A percentile compares a stretch with the other conserved stretches of the same genome.
These are phyloP conservation scores for Erannis defoliaria DNA, from an alignment of 2,888 invertebrate genomes.

Conservation along the genomic window DNA sequence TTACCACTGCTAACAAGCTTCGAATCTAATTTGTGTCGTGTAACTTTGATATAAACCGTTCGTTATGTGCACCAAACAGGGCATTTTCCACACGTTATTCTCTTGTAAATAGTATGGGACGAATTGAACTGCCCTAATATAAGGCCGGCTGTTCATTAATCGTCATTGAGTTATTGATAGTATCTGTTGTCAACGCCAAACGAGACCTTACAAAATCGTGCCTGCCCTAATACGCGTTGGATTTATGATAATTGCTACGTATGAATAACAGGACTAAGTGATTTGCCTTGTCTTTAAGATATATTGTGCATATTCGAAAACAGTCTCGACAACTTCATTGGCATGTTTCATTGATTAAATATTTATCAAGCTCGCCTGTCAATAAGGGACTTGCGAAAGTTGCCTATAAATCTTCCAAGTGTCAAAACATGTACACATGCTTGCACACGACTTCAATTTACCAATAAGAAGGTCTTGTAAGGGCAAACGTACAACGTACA, in stretches of 20 bases:
- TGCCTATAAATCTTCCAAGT: constrained; percentile 44
- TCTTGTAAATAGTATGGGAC: constrained; percentile 36
- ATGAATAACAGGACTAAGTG: constrained; percentile 45
- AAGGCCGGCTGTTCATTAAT: constrained; percentile 65
- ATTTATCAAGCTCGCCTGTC: constrained; percentile 44
- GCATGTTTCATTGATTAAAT: constrained; percentile 42
- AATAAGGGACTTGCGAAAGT: constrained; percentile 46
- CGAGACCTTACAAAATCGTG: constrained; percentile 58
- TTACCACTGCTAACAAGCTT: constrained; percentile 45
- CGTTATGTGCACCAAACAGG: constrained; percentile 43
- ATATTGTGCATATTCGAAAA: constrained; percentile 40
- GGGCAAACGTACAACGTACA: constrained; percentile 8
- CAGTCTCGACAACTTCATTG: constrained; percentile 44
- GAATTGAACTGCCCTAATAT: constrained; percentile 57
- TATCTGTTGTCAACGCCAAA: constrained; percentile 51
- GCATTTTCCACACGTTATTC: constrained; percentile 41
- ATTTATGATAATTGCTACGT: constrained; percentile 48
- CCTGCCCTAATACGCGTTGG: constrained; percentile 45
- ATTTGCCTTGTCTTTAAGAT: constrained; percentile 40
- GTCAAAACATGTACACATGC: constrained; percentile 42
- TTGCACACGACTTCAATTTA: constrained; percentile 31
- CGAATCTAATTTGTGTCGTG: constrained; percentile 46
- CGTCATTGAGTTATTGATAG: constrained; percentile 58
- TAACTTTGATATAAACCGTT: constrained; percentile 43
- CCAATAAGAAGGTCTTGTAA: constrained; percentile 26